Percentiles rank a stretch among this genome's conserved stretches.
Conservation (phyloP, 2,797 vertebrate species). For the Centropyge bicolor region DNA sequence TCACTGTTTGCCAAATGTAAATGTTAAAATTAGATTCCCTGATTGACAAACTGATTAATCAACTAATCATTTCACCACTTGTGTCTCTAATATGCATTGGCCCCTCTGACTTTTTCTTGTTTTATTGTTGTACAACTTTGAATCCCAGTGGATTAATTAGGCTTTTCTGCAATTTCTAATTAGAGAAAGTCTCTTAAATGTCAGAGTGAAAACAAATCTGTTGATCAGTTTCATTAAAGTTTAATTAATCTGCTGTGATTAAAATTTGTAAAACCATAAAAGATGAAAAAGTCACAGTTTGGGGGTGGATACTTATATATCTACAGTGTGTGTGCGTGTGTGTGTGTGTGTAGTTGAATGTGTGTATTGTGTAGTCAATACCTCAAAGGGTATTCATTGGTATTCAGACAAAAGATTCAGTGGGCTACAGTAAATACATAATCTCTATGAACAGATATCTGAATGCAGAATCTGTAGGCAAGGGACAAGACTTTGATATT, state of each 20-base stretch:
- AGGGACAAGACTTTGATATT: no score
- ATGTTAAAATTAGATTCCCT: background rate
- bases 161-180: constrained; percentile 12
- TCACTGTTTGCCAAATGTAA: background rate
- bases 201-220: constrained; percentile 36
- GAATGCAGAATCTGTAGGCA: no score
- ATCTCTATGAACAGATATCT: no score
- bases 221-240: constrained; percentile 45
- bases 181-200: constrained; percentile 40
- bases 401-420: constrained; percentile 5
- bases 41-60: background rate
- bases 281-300: constrained; percentile 27
- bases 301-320: constrained; percentile 10
- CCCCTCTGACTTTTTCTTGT: constrained; percentile 3
- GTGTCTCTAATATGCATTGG: background rate
- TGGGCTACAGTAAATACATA: background rate
- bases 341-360: background rate
- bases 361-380: background rate
- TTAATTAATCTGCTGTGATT: constrained; percentile 42
- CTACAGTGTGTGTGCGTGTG: background rate
- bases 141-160: constrained; percentile 39
- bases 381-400: background rate
- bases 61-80: background rate
- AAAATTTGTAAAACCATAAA: constrained; percentile 26
- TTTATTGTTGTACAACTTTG: background rate